Base-by-base conservation (phyloP, 2,888 invertebrate species). In the Eretmocerus hayati region DNA sequence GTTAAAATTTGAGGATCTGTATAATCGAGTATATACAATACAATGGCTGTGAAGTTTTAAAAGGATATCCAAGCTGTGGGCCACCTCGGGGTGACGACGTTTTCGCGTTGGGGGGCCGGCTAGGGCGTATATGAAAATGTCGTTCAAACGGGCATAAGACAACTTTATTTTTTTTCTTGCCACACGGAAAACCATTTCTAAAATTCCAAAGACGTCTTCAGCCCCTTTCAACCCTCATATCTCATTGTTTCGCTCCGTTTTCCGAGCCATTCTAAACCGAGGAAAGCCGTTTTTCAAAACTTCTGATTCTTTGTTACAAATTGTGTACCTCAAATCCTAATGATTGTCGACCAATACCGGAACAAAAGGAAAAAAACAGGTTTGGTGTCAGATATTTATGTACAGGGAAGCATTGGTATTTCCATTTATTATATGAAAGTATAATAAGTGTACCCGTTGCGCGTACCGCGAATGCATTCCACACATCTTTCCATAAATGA, bases 51-150 rank as follows among this genome's bases (percentile, higher is more conserved):
- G 30, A n/a, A 26, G 37, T 11, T 16, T 6, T 13, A 21, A 32
- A 43, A 31, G 57, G 58, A 56, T 60, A 59, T 62, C 56, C 59
- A 66, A 66, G 64, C 62, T 64, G 61, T 52, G 61, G 57, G 53
- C 60, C 66, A 55, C 61, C 62, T 56, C 61, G 62, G 66, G 66
- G 68, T 65, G 68, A 70, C 65, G 69, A 69, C 67, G 61, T 64
- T 65, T 36, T 61, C 61, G 66, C 49, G 67, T 55, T 57, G 62
- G 59, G 69, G 69, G 63, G 60, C 60, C 51, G 54, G 11, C 18
- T 47, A 58, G 15, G 5, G 53, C 58, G 56, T 52, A 53, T 62
- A 68, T 66, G 66, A 63, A 69, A 68, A 67, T 62, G 64, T 67
- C 64, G 60, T 61, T 55, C 56, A 57, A 56, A 52, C 53, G 56